Evolutionary conservation across 2,888 invertebrate species (phyloP), one percentile per base, ranked within the genome.

Genomic region (Slavum lentiscoides): DNA sequence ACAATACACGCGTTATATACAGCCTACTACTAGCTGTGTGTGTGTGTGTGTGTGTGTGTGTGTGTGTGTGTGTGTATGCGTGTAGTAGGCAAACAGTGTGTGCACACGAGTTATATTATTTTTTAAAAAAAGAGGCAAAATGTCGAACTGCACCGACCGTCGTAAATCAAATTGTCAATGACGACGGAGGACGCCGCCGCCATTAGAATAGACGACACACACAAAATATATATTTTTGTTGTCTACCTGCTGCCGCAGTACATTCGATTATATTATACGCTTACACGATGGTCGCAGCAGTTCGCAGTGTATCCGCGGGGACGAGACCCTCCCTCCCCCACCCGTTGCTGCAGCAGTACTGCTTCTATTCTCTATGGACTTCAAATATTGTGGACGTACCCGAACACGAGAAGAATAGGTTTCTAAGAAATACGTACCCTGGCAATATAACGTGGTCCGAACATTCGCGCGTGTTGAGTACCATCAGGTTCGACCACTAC

Each of bases 81-180:
- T n/a, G n/a, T n/a, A n/a, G n/a, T n/a, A n/a, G n/a, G n/a, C n/a
- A n/a, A n/a, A 49, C 11, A 11, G 49, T 11, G 2, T 49, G 13
- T 8, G 13, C 49, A 15, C 49, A 49, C 49, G 13, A 13, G 49
- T 49, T 49, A 49, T 62, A 64, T 37, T 53, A 9, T 43, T 9
- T 43, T 43, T 9, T 43, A 1, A 43, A 55, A 30, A 74, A 74
- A 19, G 39, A 4, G 9, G 8, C 9, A 30, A 23, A 74, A 62
- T 49, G 55, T 39, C 55, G 49, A 30, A 30, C 30, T 30, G 30
- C 30, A 4, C 30, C 62, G 39, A 55, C 37, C 55, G 74, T 39
- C 74, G 64, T 74, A 74, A 74, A 74, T 74, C 74, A 74, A 66
- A 66, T 66, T 55, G 55, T 74, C 74, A 55, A 74, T 74, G 37